These are phyloP conservation scores for Nothocercus julius DNA, from an alignment of 2,113 vertebrate genomes.

Conservation along the genomic window DNA sequence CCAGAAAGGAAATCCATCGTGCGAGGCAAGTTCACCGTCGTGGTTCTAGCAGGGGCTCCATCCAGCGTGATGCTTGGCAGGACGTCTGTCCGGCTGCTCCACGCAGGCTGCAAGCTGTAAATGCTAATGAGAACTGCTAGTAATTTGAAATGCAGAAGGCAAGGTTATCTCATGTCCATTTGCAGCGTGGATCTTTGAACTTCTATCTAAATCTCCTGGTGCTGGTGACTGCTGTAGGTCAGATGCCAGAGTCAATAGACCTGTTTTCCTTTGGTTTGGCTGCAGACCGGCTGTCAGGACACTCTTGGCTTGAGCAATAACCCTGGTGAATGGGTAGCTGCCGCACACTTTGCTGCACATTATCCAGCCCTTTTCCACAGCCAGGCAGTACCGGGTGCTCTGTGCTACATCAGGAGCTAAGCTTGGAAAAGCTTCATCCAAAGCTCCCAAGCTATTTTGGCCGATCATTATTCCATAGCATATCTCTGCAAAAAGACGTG, in stretches of 20 bases:
- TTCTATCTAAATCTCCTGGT: neutral
- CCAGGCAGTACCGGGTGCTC: neutral
- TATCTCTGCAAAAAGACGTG: neutral
- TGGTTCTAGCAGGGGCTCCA: accelerated
- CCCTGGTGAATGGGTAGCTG: neutral
- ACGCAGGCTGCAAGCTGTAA: neutral
- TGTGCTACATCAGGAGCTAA: neutral
- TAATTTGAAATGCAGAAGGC: neutral
- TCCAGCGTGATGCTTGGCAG: accelerated
- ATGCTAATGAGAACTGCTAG: accelerated
- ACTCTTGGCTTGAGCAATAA: neutral
- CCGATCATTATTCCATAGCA: neutral
- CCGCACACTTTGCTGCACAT: neutral
- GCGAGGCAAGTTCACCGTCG: neutral
- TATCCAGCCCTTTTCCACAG: neutral
- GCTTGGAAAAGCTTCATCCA: neutral
- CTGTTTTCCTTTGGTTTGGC: neutral
- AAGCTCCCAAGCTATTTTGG: neutral
- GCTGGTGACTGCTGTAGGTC: neutral
- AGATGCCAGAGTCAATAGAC: neutral
- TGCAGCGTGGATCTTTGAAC: neutral
- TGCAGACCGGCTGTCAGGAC: neutral
- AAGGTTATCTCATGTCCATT: accelerated
- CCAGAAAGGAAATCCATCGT: neutral
- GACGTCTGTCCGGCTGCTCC: accelerated